Percentiles rank a stretch among this genome's conserved stretches.
These are phyloP conservation scores for Diarsia brunnea DNA, from an alignment of 2,888 invertebrate species.

Conservation along the genomic window DNA sequence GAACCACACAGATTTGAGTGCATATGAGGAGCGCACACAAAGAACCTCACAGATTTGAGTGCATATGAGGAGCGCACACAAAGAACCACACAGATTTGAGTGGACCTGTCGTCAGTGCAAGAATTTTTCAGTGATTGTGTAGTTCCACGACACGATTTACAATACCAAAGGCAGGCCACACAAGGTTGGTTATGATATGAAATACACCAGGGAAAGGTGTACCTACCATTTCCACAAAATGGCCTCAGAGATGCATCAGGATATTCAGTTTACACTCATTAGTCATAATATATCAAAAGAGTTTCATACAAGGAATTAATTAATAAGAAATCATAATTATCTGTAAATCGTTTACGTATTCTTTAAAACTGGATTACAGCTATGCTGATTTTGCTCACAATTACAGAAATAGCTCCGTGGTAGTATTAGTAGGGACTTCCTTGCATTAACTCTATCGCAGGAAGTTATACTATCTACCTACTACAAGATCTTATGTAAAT, in stretches of 20 bases:
- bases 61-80: too few relatives aligned
- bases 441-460: background rate
- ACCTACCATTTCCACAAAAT: background rate
- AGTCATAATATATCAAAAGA: background rate
- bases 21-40: too few relatives aligned
- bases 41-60: too few relatives aligned
- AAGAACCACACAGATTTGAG: too few relatives aligned
- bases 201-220: background rate
- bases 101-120: too few relatives aligned
- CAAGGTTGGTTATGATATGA: too few relatives aligned
- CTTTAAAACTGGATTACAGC: background rate
- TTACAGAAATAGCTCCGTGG: background rate
- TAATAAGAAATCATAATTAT: background rate
- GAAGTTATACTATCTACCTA: background rate
- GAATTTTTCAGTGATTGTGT: too few relatives aligned
- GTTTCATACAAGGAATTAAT: background rate
- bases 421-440: background rate
- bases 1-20: too few relatives aligned
- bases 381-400: background rate
- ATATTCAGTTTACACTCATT: background rate
- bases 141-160: too few relatives aligned
- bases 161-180: too few relatives aligned
- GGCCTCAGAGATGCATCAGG: background rate
- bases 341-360: background rate
- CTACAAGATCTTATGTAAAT: conserved; percentile 28